A percentile compares a stretch with the other conserved stretches of the same genome.
Evolutionary conservation across 92 coral and sea anemone species (phyloP).

Genomic region (Porites rus): DNA sequence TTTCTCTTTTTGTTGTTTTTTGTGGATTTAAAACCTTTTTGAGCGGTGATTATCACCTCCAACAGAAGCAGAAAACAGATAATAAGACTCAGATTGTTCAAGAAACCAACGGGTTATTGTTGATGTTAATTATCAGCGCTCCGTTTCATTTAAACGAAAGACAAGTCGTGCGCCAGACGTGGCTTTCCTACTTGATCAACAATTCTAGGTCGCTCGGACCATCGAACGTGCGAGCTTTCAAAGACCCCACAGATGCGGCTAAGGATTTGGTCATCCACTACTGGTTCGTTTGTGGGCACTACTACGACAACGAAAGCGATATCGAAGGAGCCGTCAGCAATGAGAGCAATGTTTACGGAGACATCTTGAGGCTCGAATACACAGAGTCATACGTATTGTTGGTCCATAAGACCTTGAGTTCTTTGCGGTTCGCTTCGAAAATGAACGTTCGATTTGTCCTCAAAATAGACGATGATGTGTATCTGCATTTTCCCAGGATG

Average conservation of each 20-base stretch:
- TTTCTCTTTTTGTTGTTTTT: no score
- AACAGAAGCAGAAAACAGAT: not conserved
- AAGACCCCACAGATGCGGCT: not conserved
- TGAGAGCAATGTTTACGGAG: constrained; percentile 25
- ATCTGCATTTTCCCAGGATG: constrained; percentile 58
- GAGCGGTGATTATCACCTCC: not conserved
- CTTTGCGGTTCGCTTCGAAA: constrained; percentile 38
- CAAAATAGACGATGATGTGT: constrained; percentile 69
- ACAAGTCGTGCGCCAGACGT: constrained; percentile 14
- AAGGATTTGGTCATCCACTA: not conserved
- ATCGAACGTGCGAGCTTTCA: not conserved
- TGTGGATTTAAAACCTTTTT: not conserved
- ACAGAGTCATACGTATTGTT: constrained; percentile 43
- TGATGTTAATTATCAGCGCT: constrained; percentile 15
- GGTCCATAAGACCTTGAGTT: constrained; percentile 51
- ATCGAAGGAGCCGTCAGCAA: not conserved
- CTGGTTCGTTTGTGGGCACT: constrained; percentile 19
- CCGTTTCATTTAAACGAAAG: not conserved
- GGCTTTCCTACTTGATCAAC: constrained; percentile 13
- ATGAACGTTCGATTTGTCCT: constrained; percentile 43
- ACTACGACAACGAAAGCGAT: not conserved
- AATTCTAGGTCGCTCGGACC: not conserved
- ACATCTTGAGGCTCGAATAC: constrained; percentile 42
- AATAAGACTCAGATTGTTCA: not conserved
- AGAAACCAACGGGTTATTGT: not conserved